Base-by-base conservation (phyloP, 1,140 invertebrate species). In the Pissodes strobi region DNA sequence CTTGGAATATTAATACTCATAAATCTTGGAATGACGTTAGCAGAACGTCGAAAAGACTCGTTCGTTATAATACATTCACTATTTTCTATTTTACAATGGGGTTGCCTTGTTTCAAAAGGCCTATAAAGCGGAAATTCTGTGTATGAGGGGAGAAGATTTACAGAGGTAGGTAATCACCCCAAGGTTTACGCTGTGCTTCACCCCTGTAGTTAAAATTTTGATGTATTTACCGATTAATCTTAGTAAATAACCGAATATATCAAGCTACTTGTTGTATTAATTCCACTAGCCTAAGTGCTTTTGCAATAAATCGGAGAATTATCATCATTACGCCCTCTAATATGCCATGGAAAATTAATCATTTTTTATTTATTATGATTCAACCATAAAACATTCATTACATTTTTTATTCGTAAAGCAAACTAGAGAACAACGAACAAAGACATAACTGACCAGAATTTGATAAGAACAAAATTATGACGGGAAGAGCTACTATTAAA, bases 181-280 rank as follows among this genome's bases (percentile, higher is more conserved):
- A 39, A 21, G 23, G 38, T 45, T 63, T 41, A 52, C 25, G 27
- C 41, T 43, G 58, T 52, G 48, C 38, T 55, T 53, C 49, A 45
- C 60, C 51, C 60, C 22, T 38, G 60, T 63, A 41, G 34, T 63
- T 63, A 63, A 51, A 45, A 19, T 51, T 45, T 63, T 63, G 60
- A 63, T 63, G 48, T 55, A 63, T 63, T 63, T 63, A 55, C 49
- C 37, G 60, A 53, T 63, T 63, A 52, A 53, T 63, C 51, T 63
- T 22, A 17, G 60, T 41, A 53, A 63, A 63, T 45, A 61, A 51
- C 30, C 19, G 18, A 51, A 52, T 55, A 53, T 45, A 63, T 52
- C 60, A 53, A 52, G 37, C 60, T 63, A 55, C 48, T 63, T 63
- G 58, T 61, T 61, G 37, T 21, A 25, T 53, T 63, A 53, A 53